Evolutionary conservation across 2,113 vertebrate species (phyloP).

Genomic region (Syngnathus floridae): DNA sequence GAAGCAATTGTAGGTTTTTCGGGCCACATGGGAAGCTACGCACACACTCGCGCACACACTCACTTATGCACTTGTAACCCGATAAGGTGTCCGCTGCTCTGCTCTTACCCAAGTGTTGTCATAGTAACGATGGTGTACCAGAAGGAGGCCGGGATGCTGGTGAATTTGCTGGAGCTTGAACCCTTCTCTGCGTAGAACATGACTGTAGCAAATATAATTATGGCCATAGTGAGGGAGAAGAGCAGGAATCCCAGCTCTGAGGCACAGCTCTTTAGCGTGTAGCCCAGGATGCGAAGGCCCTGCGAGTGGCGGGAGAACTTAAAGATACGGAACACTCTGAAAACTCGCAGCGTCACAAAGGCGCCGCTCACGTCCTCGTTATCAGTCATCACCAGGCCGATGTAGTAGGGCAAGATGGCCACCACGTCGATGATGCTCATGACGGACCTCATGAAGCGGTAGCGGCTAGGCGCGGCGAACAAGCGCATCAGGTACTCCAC

Average conservation of each 20-base stretch:
- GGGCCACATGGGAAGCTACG: slow-evolving; percentile 14
- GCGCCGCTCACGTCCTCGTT: slow-evolving; percentile 97
- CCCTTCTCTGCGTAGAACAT: slow-evolving; percentile 99
- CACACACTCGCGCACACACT: too few species aligned
- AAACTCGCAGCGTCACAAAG: slow-evolving; percentile 93
- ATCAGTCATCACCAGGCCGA: slow-evolving; percentile 97
- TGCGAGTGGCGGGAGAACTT: slow-evolving; percentile 98
- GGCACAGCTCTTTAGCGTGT: slow-evolving; percentile 98
- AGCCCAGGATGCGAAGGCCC: slow-evolving; percentile 95
- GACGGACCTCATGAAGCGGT: slow-evolving; percentile 91
- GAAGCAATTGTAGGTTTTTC: slow-evolving; percentile 21
- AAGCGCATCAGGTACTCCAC: slow-evolving; percentile 95
- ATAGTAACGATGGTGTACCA: slow-evolving; percentile 99
- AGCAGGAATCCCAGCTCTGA: slow-evolving; percentile 97
- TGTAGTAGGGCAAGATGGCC: slow-evolving; percentile 98
- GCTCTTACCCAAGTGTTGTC: slow-evolving; percentile 96
- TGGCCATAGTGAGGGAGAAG: slow-evolving; percentile 99
- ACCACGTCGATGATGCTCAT: slow-evolving; percentile 99
- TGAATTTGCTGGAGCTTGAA: slow-evolving; percentile 97
- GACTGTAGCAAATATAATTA: slow-evolving; percentile 99
- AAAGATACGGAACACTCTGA: slow-evolving; percentile 98
- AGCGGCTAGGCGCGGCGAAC: slow-evolving; percentile 92
- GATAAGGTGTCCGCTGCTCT: slow-evolving; percentile 51
- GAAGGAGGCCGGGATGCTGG: slow-evolving; percentile 97
- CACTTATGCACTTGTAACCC: slow-evolving; percentile 24